Percentiles rank a stretch among this genome's conserved stretches.
Evolutionary conservation across 2,888 invertebrate genomes (phyloP).

Genomic region (Matsumyia berberina): DNA sequence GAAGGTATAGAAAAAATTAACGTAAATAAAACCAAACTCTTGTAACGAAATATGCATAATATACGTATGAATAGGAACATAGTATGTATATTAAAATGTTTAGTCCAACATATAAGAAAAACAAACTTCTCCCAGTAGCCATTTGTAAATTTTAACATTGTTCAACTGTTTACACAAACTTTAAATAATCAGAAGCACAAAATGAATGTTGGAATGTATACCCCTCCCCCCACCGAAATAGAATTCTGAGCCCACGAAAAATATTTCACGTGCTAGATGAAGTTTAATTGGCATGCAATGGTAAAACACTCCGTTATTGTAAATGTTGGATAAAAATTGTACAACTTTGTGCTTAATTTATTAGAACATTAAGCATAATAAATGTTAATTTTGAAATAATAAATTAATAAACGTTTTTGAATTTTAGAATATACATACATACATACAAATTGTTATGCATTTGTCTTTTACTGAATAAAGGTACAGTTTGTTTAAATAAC

Average conservation of each 20-base stretch:
- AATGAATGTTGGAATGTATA: conserved; percentile 28
- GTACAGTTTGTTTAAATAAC: no score
- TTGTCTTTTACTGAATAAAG: no score
- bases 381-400: no score
- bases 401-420: no score
- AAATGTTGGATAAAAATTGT: no score
- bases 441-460: no score
- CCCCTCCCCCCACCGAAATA: conserved; percentile 58
- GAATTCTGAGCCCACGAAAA: conserved; percentile 41
- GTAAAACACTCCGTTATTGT: no score
- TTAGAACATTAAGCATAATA: no score
- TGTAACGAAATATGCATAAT: background rate
- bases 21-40: background rate
- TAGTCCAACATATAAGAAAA: background rate
- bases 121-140: conserved; percentile 9
- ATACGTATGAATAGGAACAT: no score
- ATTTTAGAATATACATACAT: no score
- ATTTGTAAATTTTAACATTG: conserved; percentile 10
- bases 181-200: conserved; percentile 36
- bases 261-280: background rate
- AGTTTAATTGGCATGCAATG: background rate
- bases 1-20: conserved; percentile 11
- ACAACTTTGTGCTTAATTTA: background rate
- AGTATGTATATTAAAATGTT: background rate
- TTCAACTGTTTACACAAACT: background rate